phyloP scores from a whole-genome alignment of 2,113 vertebrate genomes.

The Orycteropus afer region DNA sequence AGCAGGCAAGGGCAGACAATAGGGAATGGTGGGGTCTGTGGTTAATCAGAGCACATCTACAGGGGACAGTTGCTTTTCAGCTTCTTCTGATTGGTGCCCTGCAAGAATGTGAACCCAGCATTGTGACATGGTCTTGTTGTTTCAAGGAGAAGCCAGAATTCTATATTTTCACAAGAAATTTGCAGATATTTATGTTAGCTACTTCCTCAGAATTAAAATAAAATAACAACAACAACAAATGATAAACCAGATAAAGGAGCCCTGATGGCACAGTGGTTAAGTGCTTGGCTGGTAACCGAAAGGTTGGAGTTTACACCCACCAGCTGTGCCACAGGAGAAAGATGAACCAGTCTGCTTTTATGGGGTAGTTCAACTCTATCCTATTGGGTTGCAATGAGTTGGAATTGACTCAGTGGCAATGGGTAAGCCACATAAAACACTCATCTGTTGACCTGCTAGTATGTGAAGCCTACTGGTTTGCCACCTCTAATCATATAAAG shows the following conservation, averaged over 20 bases:
- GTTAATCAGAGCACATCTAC: not conserved
- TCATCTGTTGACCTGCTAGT: not conserved
- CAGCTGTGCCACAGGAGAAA: not conserved
- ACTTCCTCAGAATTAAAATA: not conserved
- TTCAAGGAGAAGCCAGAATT: conserved; percentile 4
- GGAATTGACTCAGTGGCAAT: not conserved
- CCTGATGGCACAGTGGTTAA: not conserved
- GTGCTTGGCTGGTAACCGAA: no score
- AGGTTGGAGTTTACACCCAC: not conserved
- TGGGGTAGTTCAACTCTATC: not conserved
- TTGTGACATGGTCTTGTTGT: not conserved
- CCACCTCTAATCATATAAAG: not conserved
- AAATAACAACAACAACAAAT: not conserved
- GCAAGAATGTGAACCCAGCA: accelerated
- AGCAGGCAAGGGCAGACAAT: not conserved
- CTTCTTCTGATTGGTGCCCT: not conserved
- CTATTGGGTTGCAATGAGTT: not conserved
- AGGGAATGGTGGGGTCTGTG: not conserved
- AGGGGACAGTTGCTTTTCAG: not conserved
- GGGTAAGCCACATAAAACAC: not conserved
- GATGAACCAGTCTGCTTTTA: not conserved
- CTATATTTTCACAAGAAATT: not conserved
- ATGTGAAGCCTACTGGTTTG: not conserved
- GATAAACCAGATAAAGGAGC: not conserved
- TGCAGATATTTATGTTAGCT: not conserved